Percentiles rank a stretch among this genome's conserved stretches.
These are phyloP conservation scores for Luperina testacea DNA, from an alignment of 2,888 invertebrate species.

Conservation along the genomic window DNA sequence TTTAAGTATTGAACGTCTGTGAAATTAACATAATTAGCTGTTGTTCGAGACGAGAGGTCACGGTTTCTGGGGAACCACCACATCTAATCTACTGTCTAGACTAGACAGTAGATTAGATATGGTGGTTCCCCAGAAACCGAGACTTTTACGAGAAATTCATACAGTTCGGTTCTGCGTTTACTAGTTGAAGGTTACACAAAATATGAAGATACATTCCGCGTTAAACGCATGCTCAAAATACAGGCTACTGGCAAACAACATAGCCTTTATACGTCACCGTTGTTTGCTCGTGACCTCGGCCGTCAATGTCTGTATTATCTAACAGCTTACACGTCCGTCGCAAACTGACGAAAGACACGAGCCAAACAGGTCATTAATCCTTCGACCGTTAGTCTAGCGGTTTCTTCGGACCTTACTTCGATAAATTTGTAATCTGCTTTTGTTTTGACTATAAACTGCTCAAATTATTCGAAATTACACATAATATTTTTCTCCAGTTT, in stretches of 20 bases:
- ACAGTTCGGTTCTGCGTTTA: not conserved
- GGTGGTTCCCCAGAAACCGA: too few relatives aligned
- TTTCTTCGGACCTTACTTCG: conserved; percentile 16
- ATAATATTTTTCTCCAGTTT: not conserved
- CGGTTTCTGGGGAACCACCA: conserved; percentile 23
- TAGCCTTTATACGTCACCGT: conserved; percentile 57
- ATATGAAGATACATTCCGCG: conserved; percentile 26
- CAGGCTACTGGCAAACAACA: conserved; percentile 53
- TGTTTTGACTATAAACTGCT: conserved; percentile 43
- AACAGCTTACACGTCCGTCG: conserved; percentile 46
- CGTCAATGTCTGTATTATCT: conserved; percentile 58
- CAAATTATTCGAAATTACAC: not conserved
- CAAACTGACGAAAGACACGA: conserved; percentile 37
- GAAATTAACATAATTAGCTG: conserved; percentile 23
- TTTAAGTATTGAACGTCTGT: not conserved
- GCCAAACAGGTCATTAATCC: conserved; percentile 65
- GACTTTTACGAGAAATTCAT: not conserved
- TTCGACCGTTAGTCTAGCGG: conserved; percentile 57
- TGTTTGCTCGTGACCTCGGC: conserved; percentile 61
- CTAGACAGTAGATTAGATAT: not conserved
- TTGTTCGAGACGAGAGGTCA: not conserved
- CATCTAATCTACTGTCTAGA: not conserved
- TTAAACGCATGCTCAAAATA: conserved; percentile 47
- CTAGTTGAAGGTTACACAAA: conserved; percentile 29
- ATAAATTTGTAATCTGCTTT: conserved; percentile 35